phyloP scores from a whole-genome alignment of 1,140 invertebrate genomes.

The Cydia strobilella region DNA sequence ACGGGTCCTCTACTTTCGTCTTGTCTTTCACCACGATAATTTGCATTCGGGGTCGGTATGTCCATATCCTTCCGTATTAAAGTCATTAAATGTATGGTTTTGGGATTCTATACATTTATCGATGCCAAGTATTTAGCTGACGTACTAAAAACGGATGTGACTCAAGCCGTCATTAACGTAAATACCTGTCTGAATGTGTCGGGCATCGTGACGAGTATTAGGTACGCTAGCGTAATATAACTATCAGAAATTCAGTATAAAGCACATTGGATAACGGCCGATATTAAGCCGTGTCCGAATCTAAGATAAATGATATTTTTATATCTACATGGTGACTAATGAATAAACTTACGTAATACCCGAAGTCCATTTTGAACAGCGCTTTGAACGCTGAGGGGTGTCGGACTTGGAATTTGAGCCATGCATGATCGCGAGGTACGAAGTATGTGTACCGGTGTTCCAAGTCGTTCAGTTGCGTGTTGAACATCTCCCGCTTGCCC shows the following conservation, averaged over 20 bases:
- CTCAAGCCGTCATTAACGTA: no score
- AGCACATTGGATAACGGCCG: background rate
- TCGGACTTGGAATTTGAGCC: slow-evolving; percentile 85
- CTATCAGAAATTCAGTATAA: background rate
- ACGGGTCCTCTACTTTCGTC: no score
- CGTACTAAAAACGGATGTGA: background rate
- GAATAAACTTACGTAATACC: slow-evolving; percentile 87
- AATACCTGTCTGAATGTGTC: background rate
- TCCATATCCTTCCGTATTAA: slow-evolving; percentile 23
- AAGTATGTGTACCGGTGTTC: slow-evolving; percentile 94
- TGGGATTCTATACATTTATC: background rate
- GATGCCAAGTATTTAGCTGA: background rate
- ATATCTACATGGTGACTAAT: background rate
- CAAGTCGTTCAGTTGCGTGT: slow-evolving; percentile 87
- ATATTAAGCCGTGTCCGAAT: no score
- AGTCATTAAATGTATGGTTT: slow-evolving; percentile 21
- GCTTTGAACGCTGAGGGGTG: slow-evolving; percentile 91
- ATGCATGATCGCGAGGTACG: slow-evolving; percentile 93
- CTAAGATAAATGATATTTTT: no score
- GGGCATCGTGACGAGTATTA: no score
- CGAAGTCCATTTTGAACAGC: slow-evolving; percentile 89
- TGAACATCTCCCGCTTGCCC: slow-evolving; percentile 87
- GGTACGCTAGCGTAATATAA: background rate
- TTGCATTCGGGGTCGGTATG: slow-evolving; percentile 25
- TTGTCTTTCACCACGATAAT: slow-evolving; percentile 23